phyloP scores from a whole-genome alignment of 2,888 invertebrate species.

The Macrosiphum euphorbiae region DNA sequence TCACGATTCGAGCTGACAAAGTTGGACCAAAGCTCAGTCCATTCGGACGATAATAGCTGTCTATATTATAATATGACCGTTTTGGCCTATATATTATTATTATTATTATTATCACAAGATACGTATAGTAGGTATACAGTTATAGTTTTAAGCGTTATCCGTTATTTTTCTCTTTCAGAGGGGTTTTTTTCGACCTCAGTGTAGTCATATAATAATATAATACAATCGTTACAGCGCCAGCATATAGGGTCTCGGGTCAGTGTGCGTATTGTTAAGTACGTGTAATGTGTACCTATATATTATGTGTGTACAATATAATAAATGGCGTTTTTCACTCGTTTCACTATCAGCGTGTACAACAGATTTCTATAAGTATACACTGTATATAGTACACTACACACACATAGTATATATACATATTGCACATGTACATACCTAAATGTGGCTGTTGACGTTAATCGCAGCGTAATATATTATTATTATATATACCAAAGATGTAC shows the following conservation, averaged over 20 bases:
- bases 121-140: neutral
- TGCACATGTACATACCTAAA: neutral
- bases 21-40: neutral
- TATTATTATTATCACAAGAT: too few species aligned
- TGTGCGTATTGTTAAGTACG: neutral
- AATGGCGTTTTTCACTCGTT: neutral
- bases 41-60: neutral
- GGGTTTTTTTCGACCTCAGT: neutral
- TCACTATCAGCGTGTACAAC: neutral
- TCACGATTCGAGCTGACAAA: neutral
- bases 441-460: neutral
- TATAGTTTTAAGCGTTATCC: neutral
- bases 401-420: too few species aligned
- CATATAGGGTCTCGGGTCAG: neutral
- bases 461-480: neutral
- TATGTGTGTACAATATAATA: too few species aligned
- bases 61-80: neutral
- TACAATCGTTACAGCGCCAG: neutral
- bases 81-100: neutral
- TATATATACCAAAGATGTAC: neutral
- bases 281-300: too few species aligned
- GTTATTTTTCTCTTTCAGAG: neutral
- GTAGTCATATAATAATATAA: neutral
- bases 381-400: too few species aligned
- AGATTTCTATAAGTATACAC: neutral